Percentiles rank a stretch among this genome's conserved stretches.
phyloP scores from a whole-genome alignment of 2,888 invertebrate species.

The Falcaria lacertinaria region DNA sequence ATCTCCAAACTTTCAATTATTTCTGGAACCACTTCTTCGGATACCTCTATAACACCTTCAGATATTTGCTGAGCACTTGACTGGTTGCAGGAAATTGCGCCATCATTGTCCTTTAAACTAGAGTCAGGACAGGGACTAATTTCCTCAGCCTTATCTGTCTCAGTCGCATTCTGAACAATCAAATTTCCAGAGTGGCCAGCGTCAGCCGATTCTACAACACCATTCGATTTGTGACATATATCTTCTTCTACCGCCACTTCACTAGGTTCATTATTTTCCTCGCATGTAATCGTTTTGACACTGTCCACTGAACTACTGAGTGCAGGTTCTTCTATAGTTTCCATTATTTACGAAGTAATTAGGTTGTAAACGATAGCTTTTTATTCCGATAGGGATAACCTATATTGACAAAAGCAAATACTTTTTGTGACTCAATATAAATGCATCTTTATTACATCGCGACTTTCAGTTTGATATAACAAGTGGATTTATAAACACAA shows the following conservation, averaged over 20 bases:
- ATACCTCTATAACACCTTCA: neutral
- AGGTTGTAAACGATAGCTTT: slow-evolving; percentile 13
- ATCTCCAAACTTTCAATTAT: neutral
- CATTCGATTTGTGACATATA: slow-evolving; percentile 61
- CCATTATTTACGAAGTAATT: slow-evolving; percentile 29
- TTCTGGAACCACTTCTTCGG: neutral
- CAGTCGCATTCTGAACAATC: slow-evolving; percentile 3
- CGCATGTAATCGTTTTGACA: slow-evolving; percentile 34
- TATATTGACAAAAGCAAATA: slow-evolving; percentile 14
- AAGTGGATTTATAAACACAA: slow-evolving; percentile 9
- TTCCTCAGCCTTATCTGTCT: slow-evolving; percentile 6
- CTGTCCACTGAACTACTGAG: slow-evolving; percentile 31
- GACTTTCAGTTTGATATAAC: neutral
- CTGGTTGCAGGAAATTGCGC: neutral
- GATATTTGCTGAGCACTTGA: neutral
- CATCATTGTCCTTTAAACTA: neutral
- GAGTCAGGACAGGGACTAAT: slow-evolving; percentile 7
- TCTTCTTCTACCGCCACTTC: slow-evolving; percentile 33
- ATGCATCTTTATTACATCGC: neutral
- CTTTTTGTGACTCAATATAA: neutral
- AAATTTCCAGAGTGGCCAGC: slow-evolving; percentile 14
- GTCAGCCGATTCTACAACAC: slow-evolving; percentile 41
- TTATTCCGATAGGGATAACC: slow-evolving; percentile 18
- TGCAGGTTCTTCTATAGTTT: slow-evolving; percentile 36
- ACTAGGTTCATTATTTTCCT: slow-evolving; percentile 27